These are phyloP conservation scores for Patella ulyssiponensis DNA, from an alignment of 2,888 invertebrate species.

Conservation along the genomic window DNA sequence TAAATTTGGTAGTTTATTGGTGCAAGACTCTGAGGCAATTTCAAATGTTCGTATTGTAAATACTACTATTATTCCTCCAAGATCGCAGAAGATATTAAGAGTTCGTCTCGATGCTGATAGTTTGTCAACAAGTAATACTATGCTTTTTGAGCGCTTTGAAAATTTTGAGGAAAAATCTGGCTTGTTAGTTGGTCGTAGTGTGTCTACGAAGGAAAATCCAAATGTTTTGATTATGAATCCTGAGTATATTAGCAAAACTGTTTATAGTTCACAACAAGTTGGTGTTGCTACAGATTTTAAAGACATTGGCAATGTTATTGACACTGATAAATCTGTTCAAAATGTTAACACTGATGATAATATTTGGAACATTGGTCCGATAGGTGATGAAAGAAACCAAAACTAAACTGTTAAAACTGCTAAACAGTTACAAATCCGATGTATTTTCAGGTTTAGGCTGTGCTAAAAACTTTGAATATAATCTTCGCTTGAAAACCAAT, in stretches of 20 bases:
- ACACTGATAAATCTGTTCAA: neutral
- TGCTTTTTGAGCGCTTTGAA: neutral
- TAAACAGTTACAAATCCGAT: neutral
- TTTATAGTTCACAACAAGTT: constrained; percentile 4
- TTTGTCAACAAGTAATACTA: neutral
- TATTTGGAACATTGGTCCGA: constrained; percentile 4
- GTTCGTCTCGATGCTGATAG: neutral
- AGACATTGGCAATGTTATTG: too few relatives aligned
- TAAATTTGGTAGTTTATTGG: neutral
- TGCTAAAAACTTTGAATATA: neutral
- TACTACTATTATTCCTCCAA: neutral
- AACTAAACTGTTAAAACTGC: too few relatives aligned
- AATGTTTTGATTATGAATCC: neutral
- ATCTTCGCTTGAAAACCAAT: neutral
- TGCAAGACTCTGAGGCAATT: neutral
- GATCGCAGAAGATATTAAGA: neutral
- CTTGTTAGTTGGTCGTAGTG: neutral
- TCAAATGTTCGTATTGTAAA: neutral
- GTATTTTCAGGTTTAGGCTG: neutral
- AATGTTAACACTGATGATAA: neutral
- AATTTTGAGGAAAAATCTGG: constrained; percentile 3
- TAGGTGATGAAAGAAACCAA: neutral
- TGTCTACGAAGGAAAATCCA: neutral
- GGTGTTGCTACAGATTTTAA: neutral
- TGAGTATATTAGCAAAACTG: neutral